phyloP scores from a whole-genome alignment of 2,888 invertebrate species.

The Phyllotreta striolata region DNA sequence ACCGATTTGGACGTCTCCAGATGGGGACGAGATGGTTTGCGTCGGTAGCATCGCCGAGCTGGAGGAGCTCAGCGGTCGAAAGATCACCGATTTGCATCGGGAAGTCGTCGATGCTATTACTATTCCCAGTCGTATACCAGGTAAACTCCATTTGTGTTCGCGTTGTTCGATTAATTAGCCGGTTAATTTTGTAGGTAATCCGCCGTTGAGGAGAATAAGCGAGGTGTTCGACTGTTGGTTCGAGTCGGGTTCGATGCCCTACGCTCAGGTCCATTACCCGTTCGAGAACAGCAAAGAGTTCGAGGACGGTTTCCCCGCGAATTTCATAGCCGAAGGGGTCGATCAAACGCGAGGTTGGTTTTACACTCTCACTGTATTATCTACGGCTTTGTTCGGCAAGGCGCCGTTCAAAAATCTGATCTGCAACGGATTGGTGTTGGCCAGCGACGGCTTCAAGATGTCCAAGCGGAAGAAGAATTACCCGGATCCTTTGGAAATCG shows the following conservation, averaged over 20 bases:
- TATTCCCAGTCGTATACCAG: conserved; percentile 87
- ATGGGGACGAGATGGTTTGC: conserved; percentile 92
- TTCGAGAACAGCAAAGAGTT: conserved; percentile 92
- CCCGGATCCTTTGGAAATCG: conserved; percentile 93
- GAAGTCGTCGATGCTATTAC: conserved; percentile 93
- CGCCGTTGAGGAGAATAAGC: conserved; percentile 82
- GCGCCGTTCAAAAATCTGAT: conserved; percentile 98
- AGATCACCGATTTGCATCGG: conserved; percentile 90
- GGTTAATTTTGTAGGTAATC: conserved; percentile 60
- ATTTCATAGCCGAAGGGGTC: conserved; percentile 99
- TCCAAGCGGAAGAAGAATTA: conserved; percentile 99
- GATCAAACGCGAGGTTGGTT: conserved; percentile 99
- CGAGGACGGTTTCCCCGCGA: conserved; percentile 92
- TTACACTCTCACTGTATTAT: conserved; percentile 96
- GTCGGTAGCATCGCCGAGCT: conserved; percentile 94
- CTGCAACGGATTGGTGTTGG: conserved; percentile 93
- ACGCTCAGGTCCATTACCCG: conserved; percentile 95
- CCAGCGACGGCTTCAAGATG: conserved; percentile 99
- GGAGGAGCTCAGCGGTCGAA: conserved; percentile 80
- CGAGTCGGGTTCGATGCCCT: conserved; percentile 99
- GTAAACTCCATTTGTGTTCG: not conserved
- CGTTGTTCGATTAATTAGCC: too few relatives aligned
- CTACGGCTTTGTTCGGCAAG: conserved; percentile 93
- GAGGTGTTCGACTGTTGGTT: conserved; percentile 99
- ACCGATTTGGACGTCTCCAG: conserved; percentile 94